Conservation (phyloP, 2,797 vertebrate species). For the Liasis olivaceus region DNA sequence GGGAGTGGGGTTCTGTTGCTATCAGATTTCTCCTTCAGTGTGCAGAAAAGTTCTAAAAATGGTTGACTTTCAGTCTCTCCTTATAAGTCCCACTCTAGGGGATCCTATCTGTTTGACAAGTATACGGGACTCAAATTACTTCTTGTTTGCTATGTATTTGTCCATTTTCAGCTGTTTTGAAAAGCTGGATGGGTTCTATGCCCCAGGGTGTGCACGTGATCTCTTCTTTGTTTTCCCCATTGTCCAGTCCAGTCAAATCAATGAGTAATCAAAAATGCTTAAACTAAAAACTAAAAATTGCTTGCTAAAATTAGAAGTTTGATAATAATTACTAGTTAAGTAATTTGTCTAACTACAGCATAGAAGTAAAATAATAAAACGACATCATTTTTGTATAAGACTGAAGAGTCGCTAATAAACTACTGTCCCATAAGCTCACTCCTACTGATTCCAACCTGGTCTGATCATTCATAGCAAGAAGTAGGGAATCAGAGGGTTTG, state of each 20-base stretch:
- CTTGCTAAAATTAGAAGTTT: neutral
- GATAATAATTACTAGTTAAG: neutral
- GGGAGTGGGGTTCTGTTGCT: neutral
- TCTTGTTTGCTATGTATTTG: neutral
- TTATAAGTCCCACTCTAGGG: neutral
- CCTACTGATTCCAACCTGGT: neutral
- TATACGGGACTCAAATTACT: neutral
- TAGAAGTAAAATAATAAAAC: neutral
- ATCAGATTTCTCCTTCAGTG: neutral
- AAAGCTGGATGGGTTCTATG: neutral
- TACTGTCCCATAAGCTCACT: neutral
- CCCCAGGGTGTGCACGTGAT: neutral
- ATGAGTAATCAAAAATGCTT: neutral
- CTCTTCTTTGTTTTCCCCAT: neutral
- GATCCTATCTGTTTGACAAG: constrained; percentile 1
- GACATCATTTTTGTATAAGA: neutral
- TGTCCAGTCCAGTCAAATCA: neutral
- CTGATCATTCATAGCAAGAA: constrained; percentile 31
- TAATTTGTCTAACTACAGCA: neutral
- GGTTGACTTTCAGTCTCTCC: neutral
- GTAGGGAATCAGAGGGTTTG: neutral
- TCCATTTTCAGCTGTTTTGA: neutral
- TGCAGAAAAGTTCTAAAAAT: neutral
- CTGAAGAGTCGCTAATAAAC: neutral
- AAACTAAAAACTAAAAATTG: neutral